These are phyloP conservation scores for Asarcornis scutulata DNA, from an alignment of 2,113 vertebrate species.

Conservation along the genomic window DNA sequence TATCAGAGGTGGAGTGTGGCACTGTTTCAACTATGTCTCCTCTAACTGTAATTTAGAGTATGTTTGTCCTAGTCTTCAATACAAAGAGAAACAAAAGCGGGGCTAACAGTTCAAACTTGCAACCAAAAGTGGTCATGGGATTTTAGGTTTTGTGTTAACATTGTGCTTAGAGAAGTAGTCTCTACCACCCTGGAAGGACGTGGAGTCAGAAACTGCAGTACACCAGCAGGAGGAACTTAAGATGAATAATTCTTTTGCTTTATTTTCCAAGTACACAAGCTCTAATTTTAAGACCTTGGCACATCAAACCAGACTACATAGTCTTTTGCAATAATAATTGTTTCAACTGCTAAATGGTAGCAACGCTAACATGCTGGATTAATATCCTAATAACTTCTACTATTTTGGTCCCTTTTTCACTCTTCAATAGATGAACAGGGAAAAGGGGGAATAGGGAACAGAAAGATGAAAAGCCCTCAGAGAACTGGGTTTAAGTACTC, in stretches of 20 bases:
- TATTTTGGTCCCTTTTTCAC: not conserved
- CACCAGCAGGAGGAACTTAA: not conserved
- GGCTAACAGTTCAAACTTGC: not conserved
- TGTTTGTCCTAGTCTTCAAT: not conserved
- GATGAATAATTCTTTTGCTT: not conserved
- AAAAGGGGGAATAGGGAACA: not conserved
- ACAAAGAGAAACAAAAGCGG: not conserved
- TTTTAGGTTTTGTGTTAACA: not conserved
- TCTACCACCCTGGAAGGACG: not conserved
- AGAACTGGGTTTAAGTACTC: not conserved
- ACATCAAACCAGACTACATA: not conserved
- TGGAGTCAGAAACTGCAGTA: not conserved
- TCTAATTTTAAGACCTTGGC: not conserved
- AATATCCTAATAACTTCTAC: not conserved
- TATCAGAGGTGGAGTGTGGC: rapidly evolving
- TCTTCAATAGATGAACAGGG: not conserved
- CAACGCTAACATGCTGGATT: not conserved
- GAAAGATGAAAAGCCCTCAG: not conserved
- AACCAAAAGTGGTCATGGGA: not conserved
- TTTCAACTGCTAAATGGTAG: not conserved
- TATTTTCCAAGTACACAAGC: not conserved
- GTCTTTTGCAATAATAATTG: not conserved
- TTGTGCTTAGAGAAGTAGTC: not conserved
- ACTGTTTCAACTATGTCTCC: not conserved
- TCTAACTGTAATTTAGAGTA: not conserved